A percentile compares a stretch with the other conserved stretches of the same genome.
Evolutionary conservation across 2,113 vertebrate species (phyloP).

Genomic region (Sorex fumeus): DNA sequence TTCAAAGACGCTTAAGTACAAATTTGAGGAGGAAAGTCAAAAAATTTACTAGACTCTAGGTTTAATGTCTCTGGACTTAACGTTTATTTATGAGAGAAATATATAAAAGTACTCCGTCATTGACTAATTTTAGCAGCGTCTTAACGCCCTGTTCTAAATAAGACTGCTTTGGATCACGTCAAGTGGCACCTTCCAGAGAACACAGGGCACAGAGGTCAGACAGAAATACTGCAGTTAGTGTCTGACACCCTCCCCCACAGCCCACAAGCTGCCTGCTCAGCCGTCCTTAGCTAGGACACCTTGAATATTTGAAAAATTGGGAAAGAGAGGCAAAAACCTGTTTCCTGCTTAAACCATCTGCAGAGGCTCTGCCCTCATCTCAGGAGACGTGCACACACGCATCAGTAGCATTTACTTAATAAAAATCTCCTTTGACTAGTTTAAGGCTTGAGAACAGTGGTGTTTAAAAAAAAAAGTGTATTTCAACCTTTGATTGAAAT

Average conservation of each 20-base stretch:
- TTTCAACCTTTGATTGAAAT: conserved; percentile 75
- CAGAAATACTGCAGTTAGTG: background rate
- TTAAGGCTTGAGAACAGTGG: conserved; percentile 37
- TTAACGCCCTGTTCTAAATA: background rate
- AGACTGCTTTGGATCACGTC: background rate
- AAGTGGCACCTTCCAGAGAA: background rate
- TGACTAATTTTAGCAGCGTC: conserved; percentile 2
- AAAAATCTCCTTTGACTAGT: conserved; percentile 3
- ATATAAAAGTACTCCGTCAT: background rate
- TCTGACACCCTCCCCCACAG: background rate
- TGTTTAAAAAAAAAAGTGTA: background rate
- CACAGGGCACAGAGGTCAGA: background rate
- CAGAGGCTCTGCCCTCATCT: background rate
- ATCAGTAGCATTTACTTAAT: conserved; percentile 31
- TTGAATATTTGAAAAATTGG: background rate
- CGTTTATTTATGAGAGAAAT: conserved; percentile 29
- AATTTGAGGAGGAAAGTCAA: background rate
- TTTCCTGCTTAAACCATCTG: background rate
- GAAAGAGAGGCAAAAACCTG: background rate
- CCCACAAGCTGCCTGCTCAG: background rate
- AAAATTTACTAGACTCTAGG: background rate
- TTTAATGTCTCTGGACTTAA: background rate
- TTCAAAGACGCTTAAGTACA: background rate
- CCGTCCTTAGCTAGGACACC: background rate
- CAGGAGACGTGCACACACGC: background rate